Evolutionary conservation across 2,888 invertebrate species (phyloP).

Genomic region (Drosophila subquinaria): DNA sequence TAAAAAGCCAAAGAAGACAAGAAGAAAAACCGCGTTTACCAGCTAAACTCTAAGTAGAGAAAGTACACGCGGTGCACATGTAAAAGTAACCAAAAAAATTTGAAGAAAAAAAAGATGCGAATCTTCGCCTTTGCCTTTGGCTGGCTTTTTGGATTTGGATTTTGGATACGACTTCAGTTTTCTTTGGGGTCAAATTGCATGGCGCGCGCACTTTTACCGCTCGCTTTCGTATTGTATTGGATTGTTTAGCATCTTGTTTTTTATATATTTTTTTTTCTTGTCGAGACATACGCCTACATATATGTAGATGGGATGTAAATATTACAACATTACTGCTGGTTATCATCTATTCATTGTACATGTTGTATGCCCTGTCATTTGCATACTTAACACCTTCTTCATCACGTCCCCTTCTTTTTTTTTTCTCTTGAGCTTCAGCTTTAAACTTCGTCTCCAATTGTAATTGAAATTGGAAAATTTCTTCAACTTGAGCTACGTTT

Average conservation of each 20-base stretch:
- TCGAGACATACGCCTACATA: constrained; percentile 48
- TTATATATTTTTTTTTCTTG: not conserved
- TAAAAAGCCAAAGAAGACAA: constrained; percentile 28
- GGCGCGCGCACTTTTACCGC: constrained; percentile 69
- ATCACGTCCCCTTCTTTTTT: not conserved
- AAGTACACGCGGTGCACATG: constrained; percentile 74
- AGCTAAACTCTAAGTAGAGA: constrained; percentile 79
- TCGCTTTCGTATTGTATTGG: constrained; percentile 58
- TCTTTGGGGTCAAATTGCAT: constrained; percentile 74
- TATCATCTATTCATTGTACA: constrained; percentile 23
- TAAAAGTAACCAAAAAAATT: constrained; percentile 69
- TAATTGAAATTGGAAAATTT: constrained; percentile 60
- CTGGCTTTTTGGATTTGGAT: constrained; percentile 55
- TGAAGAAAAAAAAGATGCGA: constrained; percentile 68
- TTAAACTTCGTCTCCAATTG: constrained; percentile 15
- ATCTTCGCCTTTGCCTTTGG: constrained; percentile 69
- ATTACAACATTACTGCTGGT: constrained; percentile 73
- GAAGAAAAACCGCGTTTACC: constrained; percentile 61
- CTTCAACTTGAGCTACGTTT: constrained; percentile 55
- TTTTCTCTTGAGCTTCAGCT: constrained; percentile 18
- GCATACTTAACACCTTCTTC: constrained; percentile 77
- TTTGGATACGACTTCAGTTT: constrained; percentile 67
- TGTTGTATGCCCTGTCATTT: constrained; percentile 72
- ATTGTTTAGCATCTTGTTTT: constrained; percentile 20
- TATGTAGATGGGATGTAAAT: constrained; percentile 57